Conservation (phyloP, 2,888 invertebrate species). For the Eupithecia centaureata region DNA sequence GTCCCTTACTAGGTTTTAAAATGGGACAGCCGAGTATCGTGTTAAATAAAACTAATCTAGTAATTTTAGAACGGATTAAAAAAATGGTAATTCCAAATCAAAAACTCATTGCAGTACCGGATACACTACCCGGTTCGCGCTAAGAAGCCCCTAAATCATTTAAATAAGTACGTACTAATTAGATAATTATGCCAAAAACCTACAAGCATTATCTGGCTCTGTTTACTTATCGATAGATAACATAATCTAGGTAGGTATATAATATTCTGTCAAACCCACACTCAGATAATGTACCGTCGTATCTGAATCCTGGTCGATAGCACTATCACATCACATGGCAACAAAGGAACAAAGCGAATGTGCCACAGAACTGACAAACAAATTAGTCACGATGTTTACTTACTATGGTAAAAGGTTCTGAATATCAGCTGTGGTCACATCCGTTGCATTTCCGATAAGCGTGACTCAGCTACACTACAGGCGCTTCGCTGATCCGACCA, state of each 20-base stretch:
- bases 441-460: constrained; percentile 77
- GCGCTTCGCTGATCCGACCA: constrained; percentile 60
- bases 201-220: constrained; percentile 19
- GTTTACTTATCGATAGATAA: constrained; percentile 40
- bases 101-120: no score
- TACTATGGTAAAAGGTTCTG: constrained; percentile 67
- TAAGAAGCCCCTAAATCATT: not conserved
- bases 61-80: no score
- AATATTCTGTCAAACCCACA: constrained; percentile 31
- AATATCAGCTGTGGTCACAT: constrained; percentile 73
- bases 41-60: no score
- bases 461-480: constrained; percentile 65
- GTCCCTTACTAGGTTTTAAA: no score
- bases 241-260: constrained; percentile 14
- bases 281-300: constrained; percentile 48
- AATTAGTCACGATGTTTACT: constrained; percentile 72
- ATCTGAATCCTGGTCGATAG: constrained; percentile 53
- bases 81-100: no score
- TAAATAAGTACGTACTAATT: constrained; percentile 7
- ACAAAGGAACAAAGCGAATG: constrained; percentile 78
- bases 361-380: constrained; percentile 50
- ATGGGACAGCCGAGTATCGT: no score
- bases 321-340: constrained; percentile 53
- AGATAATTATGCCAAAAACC: not conserved
- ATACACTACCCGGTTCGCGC: no score